Conservation (phyloP, 2,797 vertebrate genomes). For the Luscinia luscinia region DNA sequence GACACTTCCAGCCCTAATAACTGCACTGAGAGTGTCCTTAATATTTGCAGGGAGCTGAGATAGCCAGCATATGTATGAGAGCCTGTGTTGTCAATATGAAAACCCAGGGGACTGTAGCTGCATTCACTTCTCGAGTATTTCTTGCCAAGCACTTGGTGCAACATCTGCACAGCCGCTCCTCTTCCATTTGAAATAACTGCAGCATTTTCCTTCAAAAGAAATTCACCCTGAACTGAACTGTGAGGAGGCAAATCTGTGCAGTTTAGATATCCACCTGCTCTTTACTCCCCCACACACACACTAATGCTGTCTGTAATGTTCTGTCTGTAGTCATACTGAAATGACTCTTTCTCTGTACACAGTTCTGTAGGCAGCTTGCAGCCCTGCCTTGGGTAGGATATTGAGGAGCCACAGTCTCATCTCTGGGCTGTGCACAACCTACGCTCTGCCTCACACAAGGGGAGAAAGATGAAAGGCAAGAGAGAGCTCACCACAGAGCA, state of each 20-base stretch:
- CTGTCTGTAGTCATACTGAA: neutral
- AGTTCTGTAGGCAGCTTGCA: neutral
- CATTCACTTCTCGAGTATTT: neutral
- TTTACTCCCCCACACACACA: neutral
- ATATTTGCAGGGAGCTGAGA: neutral
- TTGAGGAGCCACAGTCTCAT: neutral
- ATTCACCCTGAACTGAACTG: neutral
- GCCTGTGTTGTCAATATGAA: neutral
- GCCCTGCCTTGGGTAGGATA: neutral
- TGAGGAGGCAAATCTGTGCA: neutral
- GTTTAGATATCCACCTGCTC: neutral
- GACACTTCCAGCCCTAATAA: neutral
- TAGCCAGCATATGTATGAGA: fast-evolving
- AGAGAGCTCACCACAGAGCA: neutral
- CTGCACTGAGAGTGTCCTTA: neutral
- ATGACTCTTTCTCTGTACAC: neutral
- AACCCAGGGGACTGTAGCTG: neutral
- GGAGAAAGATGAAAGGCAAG: neutral
- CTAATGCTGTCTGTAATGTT: neutral
- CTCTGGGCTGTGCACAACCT: neutral
- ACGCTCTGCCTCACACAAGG: neutral
- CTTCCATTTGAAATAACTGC: neutral
- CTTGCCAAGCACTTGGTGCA: neutral
- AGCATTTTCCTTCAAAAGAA: neutral
- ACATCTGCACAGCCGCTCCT: neutral